Conservation (phyloP, 2,797 vertebrate genomes). For the Pangasius macronema region DNA sequence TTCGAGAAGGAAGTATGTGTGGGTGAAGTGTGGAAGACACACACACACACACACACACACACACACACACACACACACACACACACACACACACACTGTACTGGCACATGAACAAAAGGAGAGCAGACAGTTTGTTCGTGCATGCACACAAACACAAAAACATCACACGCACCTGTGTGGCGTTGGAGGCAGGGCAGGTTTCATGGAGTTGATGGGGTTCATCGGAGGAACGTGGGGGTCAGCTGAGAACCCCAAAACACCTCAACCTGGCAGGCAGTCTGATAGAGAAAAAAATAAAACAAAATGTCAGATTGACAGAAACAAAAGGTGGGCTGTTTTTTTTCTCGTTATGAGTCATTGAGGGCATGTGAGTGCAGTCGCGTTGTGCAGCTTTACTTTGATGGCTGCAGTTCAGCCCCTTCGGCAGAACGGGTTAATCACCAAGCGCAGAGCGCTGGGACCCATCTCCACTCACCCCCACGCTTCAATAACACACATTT, state of each 20-base stretch:
- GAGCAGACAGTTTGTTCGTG: constrained; percentile 6
- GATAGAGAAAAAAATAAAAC: neutral
- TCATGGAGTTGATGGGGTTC: constrained; percentile 97
- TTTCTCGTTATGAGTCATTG: constrained; percentile 38
- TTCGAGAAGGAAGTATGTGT: constrained; percentile 37
- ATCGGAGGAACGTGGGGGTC: constrained; percentile 73
- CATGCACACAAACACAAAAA: neutral
- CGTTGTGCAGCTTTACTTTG: constrained; percentile 35
- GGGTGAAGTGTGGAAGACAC: constrained; percentile 15
- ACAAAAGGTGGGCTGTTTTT: constrained; percentile 9
- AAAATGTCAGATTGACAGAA: constrained; percentile 35
- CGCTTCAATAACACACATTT: constrained; percentile 34
- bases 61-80: neutral
- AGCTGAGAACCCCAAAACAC: constrained; percentile 58
- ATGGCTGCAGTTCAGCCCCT: constrained; percentile 29
- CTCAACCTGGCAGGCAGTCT: constrained; percentile 64
- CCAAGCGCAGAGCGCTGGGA: constrained; percentile 33
- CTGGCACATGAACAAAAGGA: neutral
- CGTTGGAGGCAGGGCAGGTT: constrained; percentile 86
- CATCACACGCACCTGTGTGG: constrained; percentile 80
- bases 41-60: neutral
- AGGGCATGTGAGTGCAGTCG: constrained; percentile 11
- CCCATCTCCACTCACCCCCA: constrained; percentile 31
- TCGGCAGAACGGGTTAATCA: constrained; percentile 50
- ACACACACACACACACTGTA: neutral